Evolutionary conservation across 2,797 vertebrate genomes (phyloP), one percentile per base, ranked within the genome.

Genomic region (Todus mexicanus): DNA sequence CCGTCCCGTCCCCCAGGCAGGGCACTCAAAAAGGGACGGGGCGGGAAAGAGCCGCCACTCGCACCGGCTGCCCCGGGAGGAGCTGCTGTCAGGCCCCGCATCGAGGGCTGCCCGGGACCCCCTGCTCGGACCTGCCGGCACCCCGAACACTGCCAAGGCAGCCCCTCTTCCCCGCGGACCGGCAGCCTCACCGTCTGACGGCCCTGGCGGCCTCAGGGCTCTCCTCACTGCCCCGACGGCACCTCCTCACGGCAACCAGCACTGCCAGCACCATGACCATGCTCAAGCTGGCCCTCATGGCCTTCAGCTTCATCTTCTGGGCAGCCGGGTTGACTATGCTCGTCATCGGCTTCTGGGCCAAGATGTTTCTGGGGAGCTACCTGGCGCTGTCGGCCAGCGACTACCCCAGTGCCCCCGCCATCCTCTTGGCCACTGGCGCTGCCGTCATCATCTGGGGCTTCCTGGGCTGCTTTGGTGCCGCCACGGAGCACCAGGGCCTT

Each of bases 291-390:
- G 98, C 96, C 25, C 98, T 99, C 63, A 97, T 99, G 90, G 98
- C 98, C 73, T 99, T 99, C 96, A 99, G 98, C 94, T 98, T 98
- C 79, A 96, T 99, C 47, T 99, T 99, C 96, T 99, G 98, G 98
- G 98, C 98, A 3, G 98, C 98, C 0, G 99, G 99, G 10, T 95
- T 99, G 84, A 98, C 98, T 50, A 97, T 99, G 97, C 97, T 99
- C 91, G 98, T 98, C 61, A 91, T 99, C 50, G 98, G 99, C 13
- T 96, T 99, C 43, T 99, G 99, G 99, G 98, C 98, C 12, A 98
- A 97, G 89, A 96, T 98, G 72, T 98, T 98, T 1, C 95, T 99
- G 90, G 98, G 98, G 3, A 97, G 98, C 94, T 99, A 98, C 97
- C 97, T 99, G 98, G 93, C 96, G 43, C 95, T 99, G 76, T 99